Conservation (phyloP, 2,888 invertebrate species). For the Acrobasis repandana region DNA sequence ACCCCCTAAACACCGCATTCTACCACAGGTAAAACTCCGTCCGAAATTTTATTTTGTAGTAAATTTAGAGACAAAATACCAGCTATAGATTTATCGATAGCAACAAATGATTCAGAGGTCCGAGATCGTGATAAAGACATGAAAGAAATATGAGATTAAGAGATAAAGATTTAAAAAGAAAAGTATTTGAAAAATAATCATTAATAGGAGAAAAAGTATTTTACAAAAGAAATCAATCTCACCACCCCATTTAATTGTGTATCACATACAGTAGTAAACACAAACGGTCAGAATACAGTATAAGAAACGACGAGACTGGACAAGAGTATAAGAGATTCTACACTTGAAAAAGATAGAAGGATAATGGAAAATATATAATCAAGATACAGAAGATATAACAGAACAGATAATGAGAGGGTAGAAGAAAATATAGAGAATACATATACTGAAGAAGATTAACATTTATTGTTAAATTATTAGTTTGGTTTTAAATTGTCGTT, state of each 20-base stretch:
- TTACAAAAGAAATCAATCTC: constrained; percentile 35
- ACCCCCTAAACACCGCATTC: constrained; percentile 39
- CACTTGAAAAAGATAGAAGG: constrained; percentile 36
- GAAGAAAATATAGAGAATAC: too few relatives aligned
- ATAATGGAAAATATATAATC: constrained; percentile 23
- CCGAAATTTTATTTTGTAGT: constrained; percentile 35
- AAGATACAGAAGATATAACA: too few relatives aligned
- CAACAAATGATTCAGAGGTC: constrained; percentile 27
- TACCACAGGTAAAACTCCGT: constrained; percentile 35
- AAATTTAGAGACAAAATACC: constrained; percentile 36
- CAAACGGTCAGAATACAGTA: constrained; percentile 26
- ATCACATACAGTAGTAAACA: constrained; percentile 26
- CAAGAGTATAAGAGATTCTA: constrained; percentile 30
- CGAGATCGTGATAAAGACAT: constrained; percentile 31
- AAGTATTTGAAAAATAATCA: constrained; percentile 26
- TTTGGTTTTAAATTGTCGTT: too few relatives aligned
- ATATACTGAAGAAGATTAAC: too few relatives aligned
- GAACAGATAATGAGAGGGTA: too few relatives aligned
- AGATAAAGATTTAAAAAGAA: constrained; percentile 30
- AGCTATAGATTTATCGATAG: constrained; percentile 17
- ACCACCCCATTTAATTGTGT: constrained; percentile 24
- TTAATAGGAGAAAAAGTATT: constrained; percentile 34
- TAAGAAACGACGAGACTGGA: constrained; percentile 35
- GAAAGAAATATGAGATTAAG: constrained; percentile 36
- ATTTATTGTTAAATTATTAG: too few relatives aligned